A percentile compares a stretch with the other conserved stretches of the same genome.
Conservation (phyloP, 2,113 vertebrate species). For the Dromaius novaehollandiae region DNA sequence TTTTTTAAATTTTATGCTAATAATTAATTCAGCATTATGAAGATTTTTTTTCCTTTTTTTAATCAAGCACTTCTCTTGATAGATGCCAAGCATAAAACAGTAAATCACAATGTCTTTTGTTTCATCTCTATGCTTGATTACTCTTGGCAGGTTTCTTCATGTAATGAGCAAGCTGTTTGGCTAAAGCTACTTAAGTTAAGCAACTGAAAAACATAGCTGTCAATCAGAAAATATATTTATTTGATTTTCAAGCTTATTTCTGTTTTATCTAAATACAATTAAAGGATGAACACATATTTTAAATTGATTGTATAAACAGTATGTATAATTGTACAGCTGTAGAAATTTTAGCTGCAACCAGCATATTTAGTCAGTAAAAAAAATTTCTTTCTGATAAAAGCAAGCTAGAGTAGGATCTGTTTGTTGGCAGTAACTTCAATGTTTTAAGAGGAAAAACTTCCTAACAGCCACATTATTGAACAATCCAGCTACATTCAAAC, state of each 20-base stretch:
- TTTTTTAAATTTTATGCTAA: background rate
- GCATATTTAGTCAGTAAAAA: background rate
- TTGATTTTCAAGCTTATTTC: slow-evolving; percentile 30
- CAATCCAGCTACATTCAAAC: background rate
- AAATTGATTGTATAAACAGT: background rate
- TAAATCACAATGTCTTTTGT: slow-evolving; percentile 51
- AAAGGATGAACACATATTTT: background rate
- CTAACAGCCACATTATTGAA: background rate
- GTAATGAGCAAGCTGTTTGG: slow-evolving; percentile 56
- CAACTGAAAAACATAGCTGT: slow-evolving; percentile 38
- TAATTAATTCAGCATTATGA: background rate
- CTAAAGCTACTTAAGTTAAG: slow-evolving; percentile 48
- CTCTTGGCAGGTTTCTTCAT: slow-evolving; percentile 52
- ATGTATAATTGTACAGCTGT: background rate
- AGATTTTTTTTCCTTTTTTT: background rate
- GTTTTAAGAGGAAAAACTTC: background rate
- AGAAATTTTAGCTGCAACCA: background rate
- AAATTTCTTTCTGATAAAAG: background rate
- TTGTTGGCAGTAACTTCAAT: background rate
- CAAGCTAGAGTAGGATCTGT: background rate
- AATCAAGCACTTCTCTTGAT: background rate
- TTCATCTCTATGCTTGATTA: slow-evolving; percentile 39
- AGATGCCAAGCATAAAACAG: background rate
- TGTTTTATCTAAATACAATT: background rate
- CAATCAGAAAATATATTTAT: slow-evolving; percentile 14